A percentile compares a stretch with the other conserved stretches of the same genome.
Evolutionary conservation across 2,113 vertebrate genomes (phyloP).

Genomic region (Camelus dromedarius): DNA sequence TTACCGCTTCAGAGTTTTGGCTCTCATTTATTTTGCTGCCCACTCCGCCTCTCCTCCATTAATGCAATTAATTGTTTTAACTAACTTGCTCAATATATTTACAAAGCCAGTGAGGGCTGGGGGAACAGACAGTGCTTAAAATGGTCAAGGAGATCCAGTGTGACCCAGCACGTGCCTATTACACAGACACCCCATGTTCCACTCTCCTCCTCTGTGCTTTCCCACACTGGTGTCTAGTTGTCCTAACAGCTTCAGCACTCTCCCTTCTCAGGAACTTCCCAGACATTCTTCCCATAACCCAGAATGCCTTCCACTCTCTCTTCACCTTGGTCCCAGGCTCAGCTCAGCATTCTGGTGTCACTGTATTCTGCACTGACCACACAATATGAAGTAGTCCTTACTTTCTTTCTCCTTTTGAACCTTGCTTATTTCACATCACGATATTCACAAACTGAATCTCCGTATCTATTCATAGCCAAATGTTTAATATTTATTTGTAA

Average conservation of each 20-base stretch:
- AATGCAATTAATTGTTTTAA: not conserved
- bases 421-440: not conserved
- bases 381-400: not conserved
- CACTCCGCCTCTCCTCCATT: not conserved
- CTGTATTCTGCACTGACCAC: not conserved
- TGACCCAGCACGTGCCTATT: not conserved
- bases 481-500: not conserved
- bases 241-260: not conserved
- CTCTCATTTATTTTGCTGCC: not conserved
- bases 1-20: not conserved
- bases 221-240: not conserved
- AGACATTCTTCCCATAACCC: not conserved
- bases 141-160: too few species aligned
- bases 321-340: not conserved
- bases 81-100: not conserved
- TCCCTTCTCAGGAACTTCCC: not conserved
- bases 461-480: not conserved
- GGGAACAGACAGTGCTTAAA: not conserved
- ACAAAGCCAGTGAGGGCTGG: not conserved
- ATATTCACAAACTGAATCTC: not conserved
- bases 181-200: not conserved
- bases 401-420: not conserved
- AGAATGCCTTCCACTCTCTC: accelerated
- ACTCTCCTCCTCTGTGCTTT: not conserved
- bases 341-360: not conserved